phyloP scores from a whole-genome alignment of 2,113 vertebrate genomes.

The Calidris pugnax region DNA sequence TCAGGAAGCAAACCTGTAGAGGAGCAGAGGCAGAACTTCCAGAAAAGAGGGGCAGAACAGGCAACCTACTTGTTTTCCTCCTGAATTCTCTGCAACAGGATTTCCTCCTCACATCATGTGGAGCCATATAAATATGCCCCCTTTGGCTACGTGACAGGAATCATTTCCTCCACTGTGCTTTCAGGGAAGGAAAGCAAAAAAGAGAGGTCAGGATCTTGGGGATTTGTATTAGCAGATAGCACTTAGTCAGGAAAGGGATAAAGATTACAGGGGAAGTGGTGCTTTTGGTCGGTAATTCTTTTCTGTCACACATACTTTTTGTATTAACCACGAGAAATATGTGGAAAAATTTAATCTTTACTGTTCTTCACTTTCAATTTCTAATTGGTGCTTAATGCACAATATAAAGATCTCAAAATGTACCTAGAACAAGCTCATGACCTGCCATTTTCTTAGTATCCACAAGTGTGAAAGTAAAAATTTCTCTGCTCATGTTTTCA shows the following conservation, averaged over 20 bases:
- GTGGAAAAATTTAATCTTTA: neutral
- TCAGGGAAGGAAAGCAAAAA: constrained; percentile 52
- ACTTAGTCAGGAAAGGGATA: constrained; percentile 49
- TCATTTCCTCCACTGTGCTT: constrained; percentile 63
- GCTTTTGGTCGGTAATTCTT: constrained; percentile 1
- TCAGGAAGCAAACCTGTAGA: constrained; percentile 49
- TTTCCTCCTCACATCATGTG: constrained; percentile 65
- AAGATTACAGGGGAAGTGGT: constrained; percentile 28
- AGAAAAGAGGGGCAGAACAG: constrained; percentile 16
- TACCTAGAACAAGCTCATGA: neutral
- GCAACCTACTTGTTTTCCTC: constrained; percentile 34
- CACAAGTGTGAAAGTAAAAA: neutral
- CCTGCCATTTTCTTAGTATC: neutral
- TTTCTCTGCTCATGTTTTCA: neutral
- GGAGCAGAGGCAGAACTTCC: neutral
- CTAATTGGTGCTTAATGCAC: neutral
- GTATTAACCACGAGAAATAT: neutral
- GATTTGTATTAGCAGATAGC: constrained; percentile 44
- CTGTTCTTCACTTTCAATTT: constrained; percentile 14
- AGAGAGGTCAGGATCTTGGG: constrained; percentile 53
- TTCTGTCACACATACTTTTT: neutral
- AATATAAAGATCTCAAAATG: neutral
- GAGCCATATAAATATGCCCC: constrained; percentile 63
- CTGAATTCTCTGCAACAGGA: constrained; percentile 54
- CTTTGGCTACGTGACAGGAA: constrained; percentile 65